These are phyloP conservation scores for Callionymus lyra DNA, from an alignment of 2,113 vertebrate genomes.

Conservation along the genomic window DNA sequence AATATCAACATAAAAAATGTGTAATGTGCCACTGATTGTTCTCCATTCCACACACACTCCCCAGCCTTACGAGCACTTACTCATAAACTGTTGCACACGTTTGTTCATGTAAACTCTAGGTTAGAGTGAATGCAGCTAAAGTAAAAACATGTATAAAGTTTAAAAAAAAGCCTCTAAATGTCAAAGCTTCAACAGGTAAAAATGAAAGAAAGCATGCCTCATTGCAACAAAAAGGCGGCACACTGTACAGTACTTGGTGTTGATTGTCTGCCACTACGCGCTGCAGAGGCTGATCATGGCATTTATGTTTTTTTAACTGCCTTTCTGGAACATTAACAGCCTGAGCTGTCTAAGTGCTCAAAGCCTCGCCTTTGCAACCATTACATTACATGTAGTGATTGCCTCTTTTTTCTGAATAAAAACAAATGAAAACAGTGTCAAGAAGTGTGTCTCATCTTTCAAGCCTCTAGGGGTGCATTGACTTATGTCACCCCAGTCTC, in stretches of 20 bases:
- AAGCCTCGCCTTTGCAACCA: conserved; percentile 44
- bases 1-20: neutral
- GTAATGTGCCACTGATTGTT: conserved; percentile 9
- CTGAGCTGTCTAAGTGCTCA: conserved; percentile 42
- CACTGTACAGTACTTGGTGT: conserved; percentile 39
- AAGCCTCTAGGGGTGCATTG: neutral
- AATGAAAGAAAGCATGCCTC: conserved; percentile 49
- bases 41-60: conserved; percentile 1
- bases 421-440: conserved; percentile 18
- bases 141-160: conserved; percentile 20
- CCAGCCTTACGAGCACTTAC: neutral
- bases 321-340: conserved; percentile 19
- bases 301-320: conserved; percentile 25
- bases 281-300: conserved; percentile 25
- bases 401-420: conserved; percentile 58
- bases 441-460: conserved; percentile 4
- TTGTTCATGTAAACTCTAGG: conserved; percentile 19
- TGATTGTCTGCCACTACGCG: conserved; percentile 49
- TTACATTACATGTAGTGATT: conserved; percentile 59
- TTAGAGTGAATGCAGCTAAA: conserved; percentile 43
- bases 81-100: conserved; percentile 11
- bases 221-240: conserved; percentile 35
- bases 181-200: conserved; percentile 26
- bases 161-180: conserved; percentile 27
- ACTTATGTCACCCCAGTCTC: neutral